These are phyloP conservation scores for Tenthredo livida DNA, from an alignment of 2,888 invertebrate genomes.

Conservation along the genomic window DNA sequence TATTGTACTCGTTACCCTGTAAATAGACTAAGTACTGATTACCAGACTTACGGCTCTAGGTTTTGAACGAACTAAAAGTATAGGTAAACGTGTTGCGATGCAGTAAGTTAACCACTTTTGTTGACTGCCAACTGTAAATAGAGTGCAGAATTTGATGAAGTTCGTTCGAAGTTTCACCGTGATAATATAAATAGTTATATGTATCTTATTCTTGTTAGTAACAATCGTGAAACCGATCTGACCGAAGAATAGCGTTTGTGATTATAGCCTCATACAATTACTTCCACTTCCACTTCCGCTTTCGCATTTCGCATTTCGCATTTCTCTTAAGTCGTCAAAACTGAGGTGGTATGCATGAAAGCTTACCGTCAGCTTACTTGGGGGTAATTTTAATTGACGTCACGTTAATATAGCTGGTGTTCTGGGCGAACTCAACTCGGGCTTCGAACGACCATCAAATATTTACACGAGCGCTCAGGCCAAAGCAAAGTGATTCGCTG, in stretches of 20 bases:
- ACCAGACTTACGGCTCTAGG: background rate
- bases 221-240: background rate
- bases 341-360: background rate
- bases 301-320: background rate
- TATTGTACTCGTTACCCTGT: background rate
- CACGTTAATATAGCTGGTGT: background rate
- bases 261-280: background rate
- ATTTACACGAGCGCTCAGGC: slow-evolving; percentile 18
- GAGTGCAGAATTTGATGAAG: background rate
- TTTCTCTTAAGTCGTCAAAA: background rate
- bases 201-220: background rate
- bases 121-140: background rate
- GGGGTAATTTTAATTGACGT: slow-evolving; percentile 22
- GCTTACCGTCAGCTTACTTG: background rate
- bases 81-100: background rate
- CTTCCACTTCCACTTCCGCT: background rate
- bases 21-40: background rate
- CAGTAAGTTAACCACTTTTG: background rate
- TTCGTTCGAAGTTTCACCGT: background rate
- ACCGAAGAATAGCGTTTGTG: background rate
- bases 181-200: background rate
- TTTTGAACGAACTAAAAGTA: background rate
- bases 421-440: background rate
- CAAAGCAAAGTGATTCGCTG: slow-evolving; percentile 34
- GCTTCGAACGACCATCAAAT: slow-evolving; percentile 29